Evolutionary conservation across 2,113 vertebrate genomes (phyloP), one percentile per base, ranked within the genome.

Genomic region (Telmatochromis sp.): DNA sequence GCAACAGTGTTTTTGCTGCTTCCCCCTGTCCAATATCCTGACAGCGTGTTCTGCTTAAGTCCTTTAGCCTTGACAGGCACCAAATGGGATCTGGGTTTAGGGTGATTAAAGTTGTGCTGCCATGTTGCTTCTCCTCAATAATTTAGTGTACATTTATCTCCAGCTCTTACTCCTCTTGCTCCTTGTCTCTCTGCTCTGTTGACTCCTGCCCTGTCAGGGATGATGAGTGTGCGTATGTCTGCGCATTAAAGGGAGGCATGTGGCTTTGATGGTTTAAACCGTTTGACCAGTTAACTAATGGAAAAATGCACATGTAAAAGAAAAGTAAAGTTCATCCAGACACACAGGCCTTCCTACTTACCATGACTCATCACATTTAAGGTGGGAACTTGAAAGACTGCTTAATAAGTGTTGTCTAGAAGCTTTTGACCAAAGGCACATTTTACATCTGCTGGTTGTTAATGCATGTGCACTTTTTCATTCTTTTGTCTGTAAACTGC

Each of bases 101-200:
- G 87, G 70, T 86, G 91, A 91, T 91, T 94, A 89, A 91, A 88
- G 81, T 88, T 87, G 53, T 81, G 75, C 86, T 86, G 82, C 63
- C 75, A 82, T 89, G 91, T 86, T 88, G 86, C 86, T 89, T 80
- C 83, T 65, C 65, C 75, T 94, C 28, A 92, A 87, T 93, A 87
- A 95, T 91, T 90, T 81, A 89, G 85, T 80, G 15, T 85, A 81
- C 83, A 87, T 91, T 93, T 88, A 91, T 83, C 87, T 92, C 80
- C 26, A 78, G 58, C 84, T 91, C 81, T 87, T 86, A 81, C 80
- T 84, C 19, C 58, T 58, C 73, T 53, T 45, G 68, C 84, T 80
- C 26, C 21, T 23, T 51, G 85, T 68, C 55, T 28, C 47, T 33
- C 73, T 49, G 73, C 45, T 84, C 51, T 75, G 53, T 78, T 35